Evolutionary conservation across 2,888 invertebrate species (phyloP).

Genomic region (Oegoconia quadripuncta): DNA sequence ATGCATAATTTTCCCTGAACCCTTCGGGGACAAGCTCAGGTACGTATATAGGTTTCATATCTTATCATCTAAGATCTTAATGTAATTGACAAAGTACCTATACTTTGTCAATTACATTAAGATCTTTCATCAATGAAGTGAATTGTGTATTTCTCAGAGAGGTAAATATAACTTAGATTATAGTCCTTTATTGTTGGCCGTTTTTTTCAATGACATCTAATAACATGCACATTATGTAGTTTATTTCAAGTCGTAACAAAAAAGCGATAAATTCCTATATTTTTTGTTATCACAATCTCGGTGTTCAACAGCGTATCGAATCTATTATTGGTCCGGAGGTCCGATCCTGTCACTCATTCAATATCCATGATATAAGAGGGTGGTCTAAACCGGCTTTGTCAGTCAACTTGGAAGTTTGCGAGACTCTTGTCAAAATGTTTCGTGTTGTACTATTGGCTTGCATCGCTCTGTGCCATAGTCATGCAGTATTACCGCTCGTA

Average conservation of each 20-base stretch:
- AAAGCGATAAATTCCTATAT: conserved; percentile 40
- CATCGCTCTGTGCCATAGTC: conserved; percentile 42
- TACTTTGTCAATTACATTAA: too few relatives aligned
- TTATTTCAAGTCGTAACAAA: conserved; percentile 19
- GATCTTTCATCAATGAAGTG: too few relatives aligned
- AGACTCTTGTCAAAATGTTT: conserved; percentile 41
- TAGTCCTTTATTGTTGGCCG: background rate
- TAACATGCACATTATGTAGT: background rate
- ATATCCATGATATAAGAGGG: conserved; percentile 55
- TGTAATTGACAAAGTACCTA: too few relatives aligned
- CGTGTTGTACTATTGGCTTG: conserved; percentile 40
- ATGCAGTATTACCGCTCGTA: conserved; percentile 45
- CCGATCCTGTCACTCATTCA: conserved; percentile 55
- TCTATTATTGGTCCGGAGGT: conserved; percentile 43
- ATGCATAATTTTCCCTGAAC: too few relatives aligned
- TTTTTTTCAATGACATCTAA: background rate
- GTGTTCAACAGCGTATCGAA: conserved; percentile 51
- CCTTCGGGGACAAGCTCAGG: too few relatives aligned
- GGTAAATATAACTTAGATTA: too few relatives aligned
- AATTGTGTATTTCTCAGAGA: too few relatives aligned
- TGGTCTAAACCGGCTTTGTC: conserved; percentile 28
- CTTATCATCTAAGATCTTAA: too few relatives aligned
- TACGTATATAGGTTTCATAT: too few relatives aligned
- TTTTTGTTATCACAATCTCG: conserved; percentile 43
- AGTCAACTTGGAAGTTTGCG: conserved; percentile 40